These are phyloP conservation scores for Leucoma salicis DNA, from an alignment of 2,888 invertebrate species.

Conservation along the genomic window DNA sequence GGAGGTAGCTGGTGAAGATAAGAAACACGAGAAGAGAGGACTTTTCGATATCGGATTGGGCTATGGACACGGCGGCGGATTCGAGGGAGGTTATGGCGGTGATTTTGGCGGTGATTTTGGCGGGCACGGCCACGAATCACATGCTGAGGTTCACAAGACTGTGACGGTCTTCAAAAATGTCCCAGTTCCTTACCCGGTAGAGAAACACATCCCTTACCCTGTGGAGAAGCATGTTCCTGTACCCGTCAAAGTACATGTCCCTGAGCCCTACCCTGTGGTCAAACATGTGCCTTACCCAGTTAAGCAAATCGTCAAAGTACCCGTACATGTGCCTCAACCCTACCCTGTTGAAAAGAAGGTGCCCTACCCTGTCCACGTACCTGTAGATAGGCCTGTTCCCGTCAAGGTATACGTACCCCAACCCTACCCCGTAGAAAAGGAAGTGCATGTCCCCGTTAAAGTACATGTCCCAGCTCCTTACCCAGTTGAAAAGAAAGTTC, in stretches of 20 bases:
- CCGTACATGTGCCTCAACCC: constrained; percentile 85
- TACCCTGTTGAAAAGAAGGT: constrained; percentile 86
- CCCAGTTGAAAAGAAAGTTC: constrained; percentile 85
- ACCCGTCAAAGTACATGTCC: constrained; percentile 85
- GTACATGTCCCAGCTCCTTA: constrained; percentile 86
- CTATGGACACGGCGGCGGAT: constrained; percentile 59
- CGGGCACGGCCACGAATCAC: constrained; percentile 52
- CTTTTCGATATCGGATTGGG: constrained; percentile 82
- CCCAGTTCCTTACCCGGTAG: constrained; percentile 87
- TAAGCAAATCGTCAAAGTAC: constrained; percentile 83
- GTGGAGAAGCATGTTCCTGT: constrained; percentile 84
- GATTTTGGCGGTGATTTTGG: constrained; percentile 52
- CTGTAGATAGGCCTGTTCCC: constrained; percentile 76
- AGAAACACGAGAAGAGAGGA: constrained; percentile 90
- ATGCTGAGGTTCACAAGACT: constrained; percentile 84
- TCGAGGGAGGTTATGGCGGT: constrained; percentile 38
- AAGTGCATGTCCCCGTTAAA: constrained; percentile 85
- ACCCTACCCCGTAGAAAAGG: constrained; percentile 83
- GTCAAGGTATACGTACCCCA: constrained; percentile 81
- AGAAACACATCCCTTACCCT: constrained; percentile 86
- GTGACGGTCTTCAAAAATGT: constrained; percentile 89
- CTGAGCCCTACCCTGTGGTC: constrained; percentile 86
- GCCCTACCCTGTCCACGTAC: constrained; percentile 80
- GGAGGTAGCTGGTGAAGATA: constrained; percentile 81
- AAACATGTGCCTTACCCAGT: constrained; percentile 86